Conservation (phyloP, 2,113 vertebrate genomes). For the Carassius gibelio region DNA sequence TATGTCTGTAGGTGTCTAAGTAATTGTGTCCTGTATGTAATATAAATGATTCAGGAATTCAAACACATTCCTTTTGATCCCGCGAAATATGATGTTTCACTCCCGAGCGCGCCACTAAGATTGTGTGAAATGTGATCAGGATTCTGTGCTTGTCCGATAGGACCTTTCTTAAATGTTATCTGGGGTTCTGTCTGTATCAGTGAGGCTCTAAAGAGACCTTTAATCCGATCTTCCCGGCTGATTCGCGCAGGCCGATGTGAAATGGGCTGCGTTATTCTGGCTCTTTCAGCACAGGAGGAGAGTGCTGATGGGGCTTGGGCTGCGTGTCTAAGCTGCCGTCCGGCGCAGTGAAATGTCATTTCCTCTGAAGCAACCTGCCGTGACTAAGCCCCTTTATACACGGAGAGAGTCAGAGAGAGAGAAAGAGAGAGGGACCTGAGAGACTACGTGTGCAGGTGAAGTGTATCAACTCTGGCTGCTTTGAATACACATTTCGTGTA, state of each 20-base stretch:
- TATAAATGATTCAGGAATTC: neutral
- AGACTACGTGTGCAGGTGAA: neutral
- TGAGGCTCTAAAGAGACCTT: slow-evolving; percentile 29
- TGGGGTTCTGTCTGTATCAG: slow-evolving; percentile 21
- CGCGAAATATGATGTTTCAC: neutral
- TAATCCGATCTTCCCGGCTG: slow-evolving; percentile 35
- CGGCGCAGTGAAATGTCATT: slow-evolving; percentile 60
- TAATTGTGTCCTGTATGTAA: neutral
- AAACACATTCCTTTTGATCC: slow-evolving; percentile 12
- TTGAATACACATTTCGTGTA: slow-evolving; percentile 1
- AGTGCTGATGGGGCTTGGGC: slow-evolving; percentile 49
- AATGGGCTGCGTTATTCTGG: slow-evolving; percentile 13
- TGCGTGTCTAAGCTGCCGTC: slow-evolving; percentile 43
- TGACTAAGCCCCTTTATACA: slow-evolving; percentile 53
- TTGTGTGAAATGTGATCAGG: slow-evolving; percentile 43
- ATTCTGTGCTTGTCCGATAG: slow-evolving; percentile 36
- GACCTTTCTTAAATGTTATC: slow-evolving; percentile 39
- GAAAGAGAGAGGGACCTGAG: neutral
- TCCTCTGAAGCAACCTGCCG: slow-evolving; percentile 45
- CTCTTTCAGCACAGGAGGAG: slow-evolving; percentile 28
- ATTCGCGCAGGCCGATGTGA: slow-evolving; percentile 9
- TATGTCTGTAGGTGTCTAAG: neutral
- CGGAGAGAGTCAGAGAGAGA: neutral
- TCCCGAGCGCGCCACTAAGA: neutral
- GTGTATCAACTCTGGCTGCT: neutral